These are phyloP conservation scores for Watsonalla cultraria DNA, from an alignment of 2,888 invertebrate genomes.

Conservation along the genomic window DNA sequence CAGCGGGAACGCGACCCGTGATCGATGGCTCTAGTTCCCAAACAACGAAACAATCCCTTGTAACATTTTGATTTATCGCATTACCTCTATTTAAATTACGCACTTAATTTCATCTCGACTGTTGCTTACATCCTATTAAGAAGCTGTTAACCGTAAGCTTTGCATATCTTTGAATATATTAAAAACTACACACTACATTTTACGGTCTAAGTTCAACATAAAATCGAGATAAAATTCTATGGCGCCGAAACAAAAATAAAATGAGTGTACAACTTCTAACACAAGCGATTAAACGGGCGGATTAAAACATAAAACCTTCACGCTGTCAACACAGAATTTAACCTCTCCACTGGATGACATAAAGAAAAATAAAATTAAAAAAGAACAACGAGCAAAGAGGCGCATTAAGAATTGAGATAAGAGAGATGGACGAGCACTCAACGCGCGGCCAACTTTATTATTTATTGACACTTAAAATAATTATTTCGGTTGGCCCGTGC, in stretches of 20 bases:
- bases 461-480: slow-evolving; percentile 79
- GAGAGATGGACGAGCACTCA: slow-evolving; percentile 78
- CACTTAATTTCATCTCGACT: slow-evolving; percentile 38
- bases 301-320: slow-evolving; percentile 76
- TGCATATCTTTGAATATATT: slow-evolving; percentile 31
- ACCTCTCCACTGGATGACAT: slow-evolving; percentile 63
- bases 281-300: slow-evolving; percentile 60
- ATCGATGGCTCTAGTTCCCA: slow-evolving; percentile 60
- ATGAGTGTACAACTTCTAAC: slow-evolving; percentile 39
- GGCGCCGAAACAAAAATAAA: slow-evolving; percentile 29
- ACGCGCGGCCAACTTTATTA: slow-evolving; percentile 72
- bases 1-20: slow-evolving; percentile 53
- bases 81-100: slow-evolving; percentile 40
- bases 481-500: slow-evolving; percentile 74
- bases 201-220: slow-evolving; percentile 44
- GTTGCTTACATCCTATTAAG: slow-evolving; percentile 33
- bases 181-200: slow-evolving; percentile 29
- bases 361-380: slow-evolving; percentile 59
- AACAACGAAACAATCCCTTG: slow-evolving; percentile 54
- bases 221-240: slow-evolving; percentile 48
- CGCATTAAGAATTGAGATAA: slow-evolving; percentile 78
- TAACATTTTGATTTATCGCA: slow-evolving; percentile 57
- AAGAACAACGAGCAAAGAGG: slow-evolving; percentile 72
- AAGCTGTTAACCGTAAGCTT: slow-evolving; percentile 20
- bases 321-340: slow-evolving; percentile 75